Evolutionary conservation across 1,140 invertebrate species (phyloP).

Genomic region (Patella vulgata): DNA sequence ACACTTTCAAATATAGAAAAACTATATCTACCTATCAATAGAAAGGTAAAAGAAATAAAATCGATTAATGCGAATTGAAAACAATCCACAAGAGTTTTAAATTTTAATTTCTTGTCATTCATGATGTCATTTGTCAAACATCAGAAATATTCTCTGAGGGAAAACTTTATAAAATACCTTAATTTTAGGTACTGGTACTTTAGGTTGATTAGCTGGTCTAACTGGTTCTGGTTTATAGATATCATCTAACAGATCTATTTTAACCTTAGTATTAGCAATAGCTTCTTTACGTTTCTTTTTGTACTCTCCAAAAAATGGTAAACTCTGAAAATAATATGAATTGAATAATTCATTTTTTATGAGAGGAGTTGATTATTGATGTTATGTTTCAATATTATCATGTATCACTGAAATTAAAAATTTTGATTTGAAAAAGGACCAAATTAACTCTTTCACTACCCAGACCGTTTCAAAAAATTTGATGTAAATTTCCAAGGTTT

Average conservation of each 20-base stretch:
- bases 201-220: constrained; percentile 46
- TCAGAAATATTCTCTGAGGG: not conserved
- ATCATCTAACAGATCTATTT: constrained; percentile 58
- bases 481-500: too few species aligned
- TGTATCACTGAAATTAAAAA: too few species aligned
- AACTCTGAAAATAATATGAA: constrained; percentile 64
- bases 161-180: too few species aligned
- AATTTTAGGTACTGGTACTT: constrained; percentile 45
- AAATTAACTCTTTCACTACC: too few species aligned
- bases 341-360: not conserved
- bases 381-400: too few species aligned
- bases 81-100: not conserved
- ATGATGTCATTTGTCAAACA: not conserved
- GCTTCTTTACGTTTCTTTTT: constrained; percentile 77
- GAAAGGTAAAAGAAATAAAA: too few species aligned
- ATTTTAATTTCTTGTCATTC: not conserved
- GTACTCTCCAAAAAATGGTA: constrained; percentile 94
- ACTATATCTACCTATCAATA: too few species aligned
- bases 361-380: not conserved
- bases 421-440: too few species aligned
- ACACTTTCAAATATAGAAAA: too few species aligned
- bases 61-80: not conserved
- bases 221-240: constrained; percentile 42
- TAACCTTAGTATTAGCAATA: constrained; percentile 72
- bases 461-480: too few species aligned